Evolutionary conservation across 1,140 invertebrate genomes (phyloP).

Genomic region (Saccostrea glomerata): DNA sequence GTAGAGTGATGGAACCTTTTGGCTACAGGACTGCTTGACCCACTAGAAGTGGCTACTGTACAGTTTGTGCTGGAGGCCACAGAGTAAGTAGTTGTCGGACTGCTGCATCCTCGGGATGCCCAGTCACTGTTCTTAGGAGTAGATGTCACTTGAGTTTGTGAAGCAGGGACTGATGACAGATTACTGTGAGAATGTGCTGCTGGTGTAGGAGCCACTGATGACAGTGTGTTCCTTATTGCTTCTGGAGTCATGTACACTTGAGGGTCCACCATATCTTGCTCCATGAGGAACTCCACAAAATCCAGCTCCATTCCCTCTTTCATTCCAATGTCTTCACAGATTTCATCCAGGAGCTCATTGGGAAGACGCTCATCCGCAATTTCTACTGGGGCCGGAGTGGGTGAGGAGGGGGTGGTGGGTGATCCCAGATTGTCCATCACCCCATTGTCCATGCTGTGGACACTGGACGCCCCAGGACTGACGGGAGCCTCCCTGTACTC

Average conservation of each 20-base stretch:
- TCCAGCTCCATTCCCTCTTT: slow-evolving; percentile 78
- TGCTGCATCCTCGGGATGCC: slow-evolving; percentile 58
- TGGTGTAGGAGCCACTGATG: slow-evolving; percentile 42
- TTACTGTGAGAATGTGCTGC: slow-evolving; percentile 35
- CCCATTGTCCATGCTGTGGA: slow-evolving; percentile 56
- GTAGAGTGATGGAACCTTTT: slow-evolving; percentile 72
- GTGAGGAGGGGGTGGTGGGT: slow-evolving; percentile 67
- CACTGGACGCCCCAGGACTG: slow-evolving; percentile 72
- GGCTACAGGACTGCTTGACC: slow-evolving; percentile 71
- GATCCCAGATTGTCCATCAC: slow-evolving; percentile 65
- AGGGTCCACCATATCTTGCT: slow-evolving; percentile 72
- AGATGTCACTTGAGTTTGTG: slow-evolving; percentile 49
- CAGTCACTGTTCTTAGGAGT: slow-evolving; percentile 44
- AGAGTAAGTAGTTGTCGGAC: slow-evolving; percentile 62
- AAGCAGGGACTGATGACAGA: slow-evolving; percentile 47
- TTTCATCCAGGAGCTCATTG: slow-evolving; percentile 78
- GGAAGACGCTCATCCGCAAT: slow-evolving; percentile 76
- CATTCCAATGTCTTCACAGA: slow-evolving; percentile 78
- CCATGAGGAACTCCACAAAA: slow-evolving; percentile 77
- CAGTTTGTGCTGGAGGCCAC: slow-evolving; percentile 66
- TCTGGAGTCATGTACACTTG: slow-evolving; percentile 75
- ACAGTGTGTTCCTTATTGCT: slow-evolving; percentile 63
- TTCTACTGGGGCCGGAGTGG: slow-evolving; percentile 54
- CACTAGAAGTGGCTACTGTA: slow-evolving; percentile 67
- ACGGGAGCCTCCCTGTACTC: slow-evolving; percentile 74